Evolutionary conservation across 2,113 vertebrate genomes (phyloP).

Genomic region (Podarcis raffonei): DNA sequence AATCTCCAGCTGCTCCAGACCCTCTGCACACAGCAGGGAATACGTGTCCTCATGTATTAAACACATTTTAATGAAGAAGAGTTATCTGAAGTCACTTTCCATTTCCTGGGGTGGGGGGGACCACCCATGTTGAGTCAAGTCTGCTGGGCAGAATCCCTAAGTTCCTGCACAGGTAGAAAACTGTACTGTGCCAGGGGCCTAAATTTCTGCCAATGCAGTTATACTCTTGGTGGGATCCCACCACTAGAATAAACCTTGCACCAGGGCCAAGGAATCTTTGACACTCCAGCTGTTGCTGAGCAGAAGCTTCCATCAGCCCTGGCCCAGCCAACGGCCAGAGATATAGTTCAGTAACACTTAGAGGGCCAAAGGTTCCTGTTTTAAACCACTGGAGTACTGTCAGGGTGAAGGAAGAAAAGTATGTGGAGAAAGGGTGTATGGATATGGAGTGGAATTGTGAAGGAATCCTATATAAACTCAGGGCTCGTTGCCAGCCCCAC

Average conservation of each 20-base stretch:
- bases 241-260: neutral
- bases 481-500: no score
- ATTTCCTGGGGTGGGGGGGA: neutral
- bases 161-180: neutral
- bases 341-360: no score
- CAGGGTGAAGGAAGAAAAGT: neutral
- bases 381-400: neutral
- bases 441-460: neutral
- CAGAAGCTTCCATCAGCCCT: no score
- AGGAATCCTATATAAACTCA: neutral
- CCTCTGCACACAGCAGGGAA: constrained; percentile 9
- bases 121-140: neutral
- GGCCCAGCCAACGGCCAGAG: no score
- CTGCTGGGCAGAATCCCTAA: neutral
- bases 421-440: neutral
- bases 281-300: no score
- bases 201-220: neutral
- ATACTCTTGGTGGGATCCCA: neutral
- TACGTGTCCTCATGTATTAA: neutral
- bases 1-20: constrained; percentile 33
- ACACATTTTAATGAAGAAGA: constrained; percentile 30
- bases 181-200: neutral
- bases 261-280: no score
- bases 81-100: constrained; percentile 25
- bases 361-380: no score